phyloP scores from a whole-genome alignment of 2,888 invertebrate species.

The Pomacea canaliculata region DNA sequence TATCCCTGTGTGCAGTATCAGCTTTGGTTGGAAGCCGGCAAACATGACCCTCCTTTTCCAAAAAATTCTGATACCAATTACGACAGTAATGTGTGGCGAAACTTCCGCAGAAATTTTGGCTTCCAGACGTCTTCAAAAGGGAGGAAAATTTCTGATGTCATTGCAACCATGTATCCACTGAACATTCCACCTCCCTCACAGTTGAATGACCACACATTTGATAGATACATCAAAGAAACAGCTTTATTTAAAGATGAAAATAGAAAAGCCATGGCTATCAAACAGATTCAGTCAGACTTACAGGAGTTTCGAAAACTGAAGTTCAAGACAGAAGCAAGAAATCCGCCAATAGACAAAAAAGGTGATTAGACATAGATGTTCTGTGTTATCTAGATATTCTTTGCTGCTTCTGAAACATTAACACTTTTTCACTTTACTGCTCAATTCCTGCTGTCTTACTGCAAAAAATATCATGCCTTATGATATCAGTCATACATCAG shows the following conservation, averaged over 20 bases:
- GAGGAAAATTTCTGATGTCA: slow-evolving; percentile 61
- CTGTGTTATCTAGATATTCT: too few species aligned
- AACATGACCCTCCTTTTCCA: slow-evolving; percentile 60
- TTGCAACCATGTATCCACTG: slow-evolving; percentile 67
- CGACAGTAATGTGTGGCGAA: slow-evolving; percentile 68
- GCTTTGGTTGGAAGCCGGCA: slow-evolving; percentile 69
- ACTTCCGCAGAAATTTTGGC: slow-evolving; percentile 64
- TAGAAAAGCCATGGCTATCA: slow-evolving; percentile 54
- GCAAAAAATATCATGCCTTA: too few species aligned
- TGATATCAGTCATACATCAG: too few species aligned
- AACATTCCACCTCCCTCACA: slow-evolving; percentile 67
- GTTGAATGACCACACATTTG: slow-evolving; percentile 64
- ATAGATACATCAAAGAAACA: slow-evolving; percentile 64
- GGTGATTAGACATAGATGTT: slow-evolving; percentile 44
- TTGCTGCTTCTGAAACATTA: too few species aligned
- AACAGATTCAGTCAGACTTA: slow-evolving; percentile 56
- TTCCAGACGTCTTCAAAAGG: slow-evolving; percentile 57
- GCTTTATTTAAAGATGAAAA: slow-evolving; percentile 61
- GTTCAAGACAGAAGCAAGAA: slow-evolving; percentile 59
- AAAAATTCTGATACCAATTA: slow-evolving; percentile 60
- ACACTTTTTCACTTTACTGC: too few species aligned
- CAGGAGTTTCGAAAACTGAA: slow-evolving; percentile 57
- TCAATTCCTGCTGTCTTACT: too few species aligned
- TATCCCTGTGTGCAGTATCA: slow-evolving; percentile 57
- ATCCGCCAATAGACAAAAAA: slow-evolving; percentile 66